These are phyloP conservation scores for Drosophila murphyi DNA, from an alignment of 1,140 invertebrate genomes.

Conservation along the genomic window DNA sequence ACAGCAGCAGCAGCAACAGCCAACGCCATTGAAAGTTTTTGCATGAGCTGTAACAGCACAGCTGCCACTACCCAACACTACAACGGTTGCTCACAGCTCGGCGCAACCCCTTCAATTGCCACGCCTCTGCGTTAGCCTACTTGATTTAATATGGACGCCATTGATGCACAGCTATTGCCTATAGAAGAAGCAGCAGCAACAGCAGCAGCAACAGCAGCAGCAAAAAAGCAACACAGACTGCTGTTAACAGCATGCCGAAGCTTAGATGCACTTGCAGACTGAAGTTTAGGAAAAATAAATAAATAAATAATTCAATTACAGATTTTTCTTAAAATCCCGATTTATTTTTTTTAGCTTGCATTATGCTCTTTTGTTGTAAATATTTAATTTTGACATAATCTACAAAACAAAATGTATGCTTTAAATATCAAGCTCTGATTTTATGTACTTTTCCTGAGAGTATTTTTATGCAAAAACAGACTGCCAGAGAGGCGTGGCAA, in stretches of 20 bases:
- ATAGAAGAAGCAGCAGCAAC: constrained; percentile 7
- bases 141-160: constrained; percentile 65
- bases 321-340: too few species aligned
- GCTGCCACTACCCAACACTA: constrained; percentile 1
- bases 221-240: constrained; percentile 2
- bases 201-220: constrained; percentile 6
- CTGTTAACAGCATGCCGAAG: not conserved
- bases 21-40: constrained; percentile 72
- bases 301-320: too few species aligned
- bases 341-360: too few species aligned
- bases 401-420: too few species aligned
- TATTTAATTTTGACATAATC: too few species aligned
- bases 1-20: constrained; percentile 28
- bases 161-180: constrained; percentile 41
- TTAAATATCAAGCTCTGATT: too few species aligned
- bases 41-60: constrained; percentile 39
- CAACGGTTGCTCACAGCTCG: not conserved
- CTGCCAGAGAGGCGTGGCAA: too few species aligned
- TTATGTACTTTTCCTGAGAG: too few species aligned
- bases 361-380: too few species aligned
- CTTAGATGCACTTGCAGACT: not conserved
- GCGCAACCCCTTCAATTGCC: not conserved
- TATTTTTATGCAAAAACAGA: too few species aligned
- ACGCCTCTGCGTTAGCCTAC: constrained; percentile 1
- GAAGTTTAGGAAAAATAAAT: not conserved